Conservation (phyloP, 2,113 vertebrate species). For the Saguinus midas region DNA sequence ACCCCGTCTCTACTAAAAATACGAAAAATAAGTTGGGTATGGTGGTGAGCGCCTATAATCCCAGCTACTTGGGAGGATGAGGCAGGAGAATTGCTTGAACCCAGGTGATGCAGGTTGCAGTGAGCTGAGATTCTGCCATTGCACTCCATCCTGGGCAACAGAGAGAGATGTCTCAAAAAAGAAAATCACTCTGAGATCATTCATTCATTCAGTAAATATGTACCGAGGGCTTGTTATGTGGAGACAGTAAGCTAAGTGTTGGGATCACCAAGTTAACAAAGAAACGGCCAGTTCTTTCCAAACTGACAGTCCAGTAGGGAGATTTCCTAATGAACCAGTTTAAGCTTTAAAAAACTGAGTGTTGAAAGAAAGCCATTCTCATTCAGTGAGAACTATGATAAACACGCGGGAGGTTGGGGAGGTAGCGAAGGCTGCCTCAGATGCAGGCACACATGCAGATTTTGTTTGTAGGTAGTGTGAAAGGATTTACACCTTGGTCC, state of each 20-base stretch:
- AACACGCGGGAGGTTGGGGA: neutral
- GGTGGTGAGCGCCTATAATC: no score
- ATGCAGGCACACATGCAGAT: rapidly evolving
- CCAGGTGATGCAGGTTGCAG: no score
- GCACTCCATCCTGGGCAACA: no score
- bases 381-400: neutral
- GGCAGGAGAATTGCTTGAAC: no score
- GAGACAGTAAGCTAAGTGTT: neutral
- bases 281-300: neutral
- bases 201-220: neutral
- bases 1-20: no score
- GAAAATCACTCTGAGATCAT: neutral
- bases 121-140: no score
- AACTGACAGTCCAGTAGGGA: neutral
- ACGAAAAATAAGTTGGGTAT: no score
- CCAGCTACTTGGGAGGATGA: no score
- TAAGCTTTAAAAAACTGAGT: neutral
- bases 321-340: neutral
- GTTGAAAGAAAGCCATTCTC: neutral
- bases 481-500: neutral
- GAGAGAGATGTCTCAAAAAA: no score
- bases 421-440: neutral
- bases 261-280: neutral
- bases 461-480: neutral
- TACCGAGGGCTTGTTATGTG: neutral